These are phyloP conservation scores for Colistium nudipinnis DNA, from an alignment of 2,113 vertebrate species.

Conservation along the genomic window DNA sequence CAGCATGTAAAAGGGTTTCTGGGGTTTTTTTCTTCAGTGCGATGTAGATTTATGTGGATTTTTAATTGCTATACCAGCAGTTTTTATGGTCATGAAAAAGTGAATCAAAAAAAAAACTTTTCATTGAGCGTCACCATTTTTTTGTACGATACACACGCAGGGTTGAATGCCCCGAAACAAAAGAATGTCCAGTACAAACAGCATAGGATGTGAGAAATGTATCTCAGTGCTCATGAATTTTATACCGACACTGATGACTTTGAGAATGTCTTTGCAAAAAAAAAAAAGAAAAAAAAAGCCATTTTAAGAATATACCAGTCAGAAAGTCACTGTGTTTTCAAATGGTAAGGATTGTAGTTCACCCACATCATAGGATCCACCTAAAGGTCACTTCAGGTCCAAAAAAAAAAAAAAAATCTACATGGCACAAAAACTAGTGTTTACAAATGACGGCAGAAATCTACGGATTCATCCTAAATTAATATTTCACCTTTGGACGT, in stretches of 20 bases:
- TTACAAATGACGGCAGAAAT: constrained; percentile 60
- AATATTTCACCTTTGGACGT: constrained; percentile 42
- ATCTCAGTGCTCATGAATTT: constrained; percentile 47
- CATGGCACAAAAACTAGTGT: constrained; percentile 59
- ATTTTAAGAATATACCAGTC: constrained; percentile 51
- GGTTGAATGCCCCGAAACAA: constrained; percentile 58
- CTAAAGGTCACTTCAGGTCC: constrained; percentile 56
- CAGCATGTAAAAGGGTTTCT: constrained; percentile 57
- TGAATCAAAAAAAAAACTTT: constrained; percentile 22
- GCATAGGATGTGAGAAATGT: constrained; percentile 50
- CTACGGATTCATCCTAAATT: constrained; percentile 31
- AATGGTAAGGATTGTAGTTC: constrained; percentile 47
- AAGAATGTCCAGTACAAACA: constrained; percentile 62
- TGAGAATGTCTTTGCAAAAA: constrained; percentile 67
- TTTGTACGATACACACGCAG: constrained; percentile 62
- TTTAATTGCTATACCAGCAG: constrained; percentile 68
- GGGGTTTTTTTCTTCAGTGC: constrained; percentile 43
- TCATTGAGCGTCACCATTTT: constrained; percentile 38
- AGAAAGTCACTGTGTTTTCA: constrained; percentile 69
- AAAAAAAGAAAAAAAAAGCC: too few species aligned
- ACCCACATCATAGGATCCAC: constrained; percentile 28
- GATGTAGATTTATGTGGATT: constrained; percentile 29
- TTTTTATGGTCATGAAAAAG: constrained; percentile 56
- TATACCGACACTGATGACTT: constrained; percentile 56
- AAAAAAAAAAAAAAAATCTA: constrained; percentile 43